Percentiles rank a stretch among this genome's conserved stretches.
phyloP scores from a whole-genome alignment of 2,888 invertebrate genomes.

The Meghimatium bilineatum region DNA sequence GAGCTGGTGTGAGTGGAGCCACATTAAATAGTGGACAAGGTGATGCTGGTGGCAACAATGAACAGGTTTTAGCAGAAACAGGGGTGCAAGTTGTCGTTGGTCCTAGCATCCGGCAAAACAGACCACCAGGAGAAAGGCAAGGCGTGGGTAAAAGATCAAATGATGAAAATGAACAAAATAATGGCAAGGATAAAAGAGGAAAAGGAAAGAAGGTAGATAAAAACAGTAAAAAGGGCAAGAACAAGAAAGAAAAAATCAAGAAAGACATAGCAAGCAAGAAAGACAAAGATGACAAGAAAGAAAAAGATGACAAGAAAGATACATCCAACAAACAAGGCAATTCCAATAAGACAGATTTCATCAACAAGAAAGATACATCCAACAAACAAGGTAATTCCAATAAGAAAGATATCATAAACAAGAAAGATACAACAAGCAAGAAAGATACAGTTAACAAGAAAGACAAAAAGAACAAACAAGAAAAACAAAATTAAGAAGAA shows the following conservation, averaged over 20 bases:
- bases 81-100: too few species aligned
- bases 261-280: background rate
- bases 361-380: too few species aligned
- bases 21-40: background rate
- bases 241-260: background rate
- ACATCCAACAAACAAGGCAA: too few species aligned
- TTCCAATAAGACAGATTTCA: too few species aligned
- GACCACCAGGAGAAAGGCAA: constrained; percentile 49
- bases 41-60: background rate
- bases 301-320: background rate
- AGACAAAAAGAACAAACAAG: background rate
- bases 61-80: background rate
- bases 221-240: background rate
- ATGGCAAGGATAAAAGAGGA: background rate
- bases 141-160: constrained; percentile 40
- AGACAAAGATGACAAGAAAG: constrained; percentile 10
- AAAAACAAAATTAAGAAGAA: background rate
- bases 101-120: background rate
- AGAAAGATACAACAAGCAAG: too few species aligned
- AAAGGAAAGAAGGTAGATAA: background rate
- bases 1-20: background rate
- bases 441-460: too few species aligned
- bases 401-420: too few species aligned
- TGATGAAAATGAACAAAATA: constrained; percentile 48
- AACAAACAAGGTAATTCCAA: too few species aligned